These are phyloP conservation scores for Argentina silus DNA, from an alignment of 2,797 vertebrate genomes.

Conservation along the genomic window DNA sequence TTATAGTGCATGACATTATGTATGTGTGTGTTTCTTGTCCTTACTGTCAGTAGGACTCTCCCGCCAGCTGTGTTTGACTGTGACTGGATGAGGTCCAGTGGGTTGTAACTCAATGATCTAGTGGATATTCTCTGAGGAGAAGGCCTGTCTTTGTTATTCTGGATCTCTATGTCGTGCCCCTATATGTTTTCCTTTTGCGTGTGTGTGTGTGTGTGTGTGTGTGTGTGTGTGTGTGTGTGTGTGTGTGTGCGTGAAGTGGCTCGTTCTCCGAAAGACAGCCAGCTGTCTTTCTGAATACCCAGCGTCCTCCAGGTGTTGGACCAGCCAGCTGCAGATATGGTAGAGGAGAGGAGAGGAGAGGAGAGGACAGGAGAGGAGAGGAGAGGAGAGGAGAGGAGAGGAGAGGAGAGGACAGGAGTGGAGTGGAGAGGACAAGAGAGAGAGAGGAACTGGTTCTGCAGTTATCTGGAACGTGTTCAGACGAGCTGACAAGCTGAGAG, in stretches of 20 bases:
- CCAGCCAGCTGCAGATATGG: constrained; percentile 67
- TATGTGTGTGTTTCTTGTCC: not conserved
- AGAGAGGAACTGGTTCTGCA: constrained; percentile 71
- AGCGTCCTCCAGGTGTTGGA: constrained; percentile 66
- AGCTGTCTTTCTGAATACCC: constrained; percentile 68
- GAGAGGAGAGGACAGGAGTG: not conserved
- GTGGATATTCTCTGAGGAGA: constrained; percentile 52
- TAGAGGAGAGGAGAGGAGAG: constrained; percentile 39
- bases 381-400: constrained; percentile 1
- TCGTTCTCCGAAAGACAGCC: constrained; percentile 44
- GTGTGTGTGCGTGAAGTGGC: constrained; percentile 1
- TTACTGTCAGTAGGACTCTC: constrained; percentile 11
- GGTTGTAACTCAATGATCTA: constrained; percentile 59
- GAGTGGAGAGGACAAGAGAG: constrained; percentile 20
- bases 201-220: not conserved
- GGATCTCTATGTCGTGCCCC: constrained; percentile 34
- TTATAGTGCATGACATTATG: not conserved
- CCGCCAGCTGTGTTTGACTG: constrained; percentile 29
- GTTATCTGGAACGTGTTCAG: constrained; percentile 71
- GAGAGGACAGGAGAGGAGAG: constrained; percentile 6
- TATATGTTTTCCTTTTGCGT: not conserved
- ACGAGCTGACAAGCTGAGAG: constrained; percentile 57
- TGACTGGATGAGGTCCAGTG: constrained; percentile 27
- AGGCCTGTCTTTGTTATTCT: constrained; percentile 62
- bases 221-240: not conserved